Evolutionary conservation across 2,113 vertebrate genomes (phyloP), one percentile per base, ranked within the genome.

Genomic region (Lasiurus cinereus): DNA sequence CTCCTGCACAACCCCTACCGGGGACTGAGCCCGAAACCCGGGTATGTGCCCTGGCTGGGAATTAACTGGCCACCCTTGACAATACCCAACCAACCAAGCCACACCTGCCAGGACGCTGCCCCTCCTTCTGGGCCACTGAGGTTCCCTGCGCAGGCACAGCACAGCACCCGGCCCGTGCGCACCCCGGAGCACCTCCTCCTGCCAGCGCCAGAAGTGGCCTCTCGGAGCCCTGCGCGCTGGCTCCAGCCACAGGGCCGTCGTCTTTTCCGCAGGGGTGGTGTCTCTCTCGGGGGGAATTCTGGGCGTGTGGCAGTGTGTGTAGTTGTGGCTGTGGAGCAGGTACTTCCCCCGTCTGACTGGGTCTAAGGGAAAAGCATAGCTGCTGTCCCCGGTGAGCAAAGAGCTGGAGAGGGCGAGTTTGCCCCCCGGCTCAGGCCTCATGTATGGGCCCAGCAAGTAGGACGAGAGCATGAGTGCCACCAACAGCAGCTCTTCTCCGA

Each of bases 161-260:
- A 9, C 19, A 2, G 73, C 13, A 4, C 29, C 3, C 8, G 48
- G 33, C 5, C 10, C 1, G 0, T 18, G 11, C 66, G 50, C 43
- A 64, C 15, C 33, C 24, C 74, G n/a, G 31, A 8, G 19, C 24
- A 9, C 36, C 43, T 31, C 24, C 76, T 64, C 82, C 59, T 56
- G 39, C 76, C 56, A 0, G 70, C 36, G 19, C 43, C 82, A 18
- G 43, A n/a, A 39, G 18, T 24, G 66, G n/a, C 56, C 19, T 33
- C 70, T 29, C 3, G 2, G 46, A 73, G 54, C 46, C 59, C 54
- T n/a, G 0, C 1, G 29, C 22, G 36, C 36, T 43, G 9, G n/a
- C n/a, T 5, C 66, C 46, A 62, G 67, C 56, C 8, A 0, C 2
- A 5, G 2, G 52, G 16, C 33, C 16, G 50, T 15, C 19, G 39